A percentile compares a stretch with the other conserved stretches of the same genome.
Evolutionary conservation across 2,113 vertebrate species (phyloP).

Genomic region (Labeo catla): DNA sequence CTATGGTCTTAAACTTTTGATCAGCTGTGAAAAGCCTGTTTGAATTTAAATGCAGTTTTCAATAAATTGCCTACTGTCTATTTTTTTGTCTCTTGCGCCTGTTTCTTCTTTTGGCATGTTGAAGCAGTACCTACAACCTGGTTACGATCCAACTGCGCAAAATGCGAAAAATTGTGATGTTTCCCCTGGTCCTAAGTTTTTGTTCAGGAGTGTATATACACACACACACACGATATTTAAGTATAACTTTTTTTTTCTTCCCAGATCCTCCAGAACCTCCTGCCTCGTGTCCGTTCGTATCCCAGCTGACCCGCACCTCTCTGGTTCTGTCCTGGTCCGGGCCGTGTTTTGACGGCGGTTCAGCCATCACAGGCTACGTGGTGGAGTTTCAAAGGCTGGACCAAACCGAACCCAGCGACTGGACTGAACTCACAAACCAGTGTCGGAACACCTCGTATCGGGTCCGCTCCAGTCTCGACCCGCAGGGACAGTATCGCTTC

Average conservation of each 20-base stretch:
- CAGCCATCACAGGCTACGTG: conserved; percentile 74
- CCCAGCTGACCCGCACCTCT: conserved; percentile 68
- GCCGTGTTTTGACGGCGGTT: conserved; percentile 79
- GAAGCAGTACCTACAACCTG: too few relatives aligned
- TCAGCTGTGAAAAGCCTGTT: too few relatives aligned
- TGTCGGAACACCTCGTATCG: conserved; percentile 76
- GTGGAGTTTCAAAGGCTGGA: conserved; percentile 68
- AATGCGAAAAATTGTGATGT: too few relatives aligned
- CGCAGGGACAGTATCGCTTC: conserved; percentile 72
- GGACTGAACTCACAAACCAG: conserved; percentile 66
- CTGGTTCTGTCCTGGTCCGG: conserved; percentile 81
- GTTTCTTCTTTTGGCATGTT: too few relatives aligned
- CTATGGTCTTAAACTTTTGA: too few relatives aligned
- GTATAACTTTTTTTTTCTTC: background rate
- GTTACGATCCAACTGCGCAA: too few relatives aligned
- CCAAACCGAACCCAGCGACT: conserved; percentile 45
- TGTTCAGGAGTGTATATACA: too few relatives aligned
- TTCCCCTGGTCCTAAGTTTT: too few relatives aligned
- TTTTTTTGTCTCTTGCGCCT: too few relatives aligned
- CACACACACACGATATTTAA: too few relatives aligned
- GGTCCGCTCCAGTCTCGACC: conserved; percentile 69
- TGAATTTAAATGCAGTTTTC: too few relatives aligned
- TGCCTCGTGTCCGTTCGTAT: conserved; percentile 73
- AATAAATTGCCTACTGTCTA: too few relatives aligned
- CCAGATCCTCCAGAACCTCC: conserved; percentile 76